Base-by-base conservation (phyloP, 2,797 vertebrate genomes). In the Pangasius sanitwongsei region DNA sequence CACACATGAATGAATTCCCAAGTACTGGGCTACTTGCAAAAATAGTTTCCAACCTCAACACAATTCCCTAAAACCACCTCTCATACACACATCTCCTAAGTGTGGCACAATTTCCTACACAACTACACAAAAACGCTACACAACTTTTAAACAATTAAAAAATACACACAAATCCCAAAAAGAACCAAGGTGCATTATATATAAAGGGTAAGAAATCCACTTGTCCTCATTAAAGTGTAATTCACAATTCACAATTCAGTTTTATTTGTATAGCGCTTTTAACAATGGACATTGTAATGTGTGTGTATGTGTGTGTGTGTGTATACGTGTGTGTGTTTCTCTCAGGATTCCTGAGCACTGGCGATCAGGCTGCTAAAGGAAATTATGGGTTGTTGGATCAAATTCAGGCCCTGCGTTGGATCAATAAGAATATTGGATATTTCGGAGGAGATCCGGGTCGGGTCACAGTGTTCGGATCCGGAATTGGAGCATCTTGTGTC, bases 361-460 rank as follows among this genome's bases (percentile, higher is more conserved):
- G 99, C n/a, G 98, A 99, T 95, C 98, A 99, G 95, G 99, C 99
- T 75, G 98, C 98, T 86, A 99, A 99, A 95, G 99, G 99, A 92
- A 99, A 99, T 94, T 99, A 99, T 85, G 98, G 98, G 88, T 97
- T 99, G 87, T 96, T 99, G 93, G 99, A 99, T 95, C 97, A 99
- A 94, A 99, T 99, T 91, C 98, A 99, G 95, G 99, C 98, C 87
- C 96, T 99, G 89, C 96, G 98, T 90, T 99, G 99, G 96, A 97
- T 97, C 92, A 96, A 94, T 92, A 96, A 96, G 94, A 97, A 97
- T 92, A 96, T 97, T 0, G 96, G 95, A 67, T 96, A 95, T 92
- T 97, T 97, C 70, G 96, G 96, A 89, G 96, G 96, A 87, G 96
- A 96, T 93, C 95, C 95, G 0, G 94, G 95, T 61, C 96, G 96